Conservation (phyloP, 2,113 vertebrate species). For the Sorex fumeus region DNA sequence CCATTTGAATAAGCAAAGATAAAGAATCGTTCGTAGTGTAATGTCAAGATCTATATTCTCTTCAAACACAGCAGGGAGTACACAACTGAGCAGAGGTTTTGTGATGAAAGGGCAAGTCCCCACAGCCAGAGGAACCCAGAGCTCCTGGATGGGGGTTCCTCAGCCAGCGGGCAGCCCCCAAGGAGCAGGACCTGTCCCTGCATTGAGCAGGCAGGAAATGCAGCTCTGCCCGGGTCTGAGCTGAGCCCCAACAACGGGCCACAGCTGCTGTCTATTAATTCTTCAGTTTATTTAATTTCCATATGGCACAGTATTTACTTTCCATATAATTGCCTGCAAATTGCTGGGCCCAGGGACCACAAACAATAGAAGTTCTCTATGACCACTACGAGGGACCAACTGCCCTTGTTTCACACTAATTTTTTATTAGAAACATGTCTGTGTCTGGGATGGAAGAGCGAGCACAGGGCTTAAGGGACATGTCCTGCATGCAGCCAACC, state of each 20-base stretch:
- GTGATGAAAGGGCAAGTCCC: background rate
- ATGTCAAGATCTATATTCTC: slow-evolving; percentile 42
- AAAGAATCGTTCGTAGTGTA: background rate
- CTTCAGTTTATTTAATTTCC: slow-evolving; percentile 39
- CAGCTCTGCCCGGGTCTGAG: background rate
- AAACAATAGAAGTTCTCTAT: slow-evolving; percentile 36
- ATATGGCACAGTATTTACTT: slow-evolving; percentile 26
- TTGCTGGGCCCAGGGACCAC: background rate
- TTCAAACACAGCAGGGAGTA: background rate
- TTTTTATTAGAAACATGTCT: slow-evolving; percentile 75
- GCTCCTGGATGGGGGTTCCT: background rate
- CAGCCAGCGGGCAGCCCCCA: background rate
- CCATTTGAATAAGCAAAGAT: background rate
- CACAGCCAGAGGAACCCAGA: background rate
- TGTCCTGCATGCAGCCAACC: too few species aligned
- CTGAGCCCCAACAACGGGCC: background rate
- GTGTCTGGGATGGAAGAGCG: too few species aligned
- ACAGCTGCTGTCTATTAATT: slow-evolving; percentile 33
- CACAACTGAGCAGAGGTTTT: background rate
- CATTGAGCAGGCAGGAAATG: background rate
- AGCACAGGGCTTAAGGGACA: too few species aligned
- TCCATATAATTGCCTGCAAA: background rate
- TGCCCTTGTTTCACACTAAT: slow-evolving; percentile 76
- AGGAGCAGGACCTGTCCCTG: background rate
- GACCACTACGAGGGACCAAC: background rate